These are phyloP conservation scores for Mellilla xanthometata DNA, from an alignment of 2,888 invertebrate genomes.

Conservation along the genomic window DNA sequence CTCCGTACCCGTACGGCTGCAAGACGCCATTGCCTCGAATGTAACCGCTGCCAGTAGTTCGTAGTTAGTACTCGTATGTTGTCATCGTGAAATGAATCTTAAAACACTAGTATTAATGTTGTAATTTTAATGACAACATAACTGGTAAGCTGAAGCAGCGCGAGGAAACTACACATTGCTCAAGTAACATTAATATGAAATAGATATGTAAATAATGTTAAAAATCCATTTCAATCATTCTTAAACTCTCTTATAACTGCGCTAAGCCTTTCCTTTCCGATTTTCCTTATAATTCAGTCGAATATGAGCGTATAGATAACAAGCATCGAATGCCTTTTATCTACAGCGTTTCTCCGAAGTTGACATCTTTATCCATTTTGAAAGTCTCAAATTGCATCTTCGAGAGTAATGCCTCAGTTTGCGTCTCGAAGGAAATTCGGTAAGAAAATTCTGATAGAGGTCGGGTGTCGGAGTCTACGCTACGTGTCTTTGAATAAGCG, in stretches of 20 bases:
- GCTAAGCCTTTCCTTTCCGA: not conserved
- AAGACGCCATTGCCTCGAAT: no score
- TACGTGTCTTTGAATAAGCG: slow-evolving; percentile 37
- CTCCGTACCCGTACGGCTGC: no score
- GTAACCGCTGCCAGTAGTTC: no score
- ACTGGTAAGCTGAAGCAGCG: no score
- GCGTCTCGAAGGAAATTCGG: slow-evolving; percentile 36
- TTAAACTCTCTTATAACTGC: not conserved
- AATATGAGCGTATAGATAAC: slow-evolving; percentile 18
- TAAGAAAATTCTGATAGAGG: slow-evolving; percentile 35
- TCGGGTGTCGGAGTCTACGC: slow-evolving; percentile 29
- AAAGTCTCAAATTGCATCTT: slow-evolving; percentile 32
- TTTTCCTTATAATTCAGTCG: slow-evolving; percentile 13
- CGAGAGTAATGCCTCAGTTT: slow-evolving; percentile 33
- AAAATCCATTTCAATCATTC: not conserved
- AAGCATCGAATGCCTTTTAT: slow-evolving; percentile 28
- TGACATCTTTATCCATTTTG: slow-evolving; percentile 28
- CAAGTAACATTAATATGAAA: no score
- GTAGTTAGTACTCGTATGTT: no score
- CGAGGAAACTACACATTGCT: no score
- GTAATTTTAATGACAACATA: no score
- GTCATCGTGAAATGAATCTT: no score
- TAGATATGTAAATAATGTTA: no score
- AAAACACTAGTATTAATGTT: no score
- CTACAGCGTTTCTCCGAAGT: slow-evolving; percentile 26